Base-by-base conservation (phyloP, 2,888 invertebrate species). In the Chaitophorus viminalis region DNA sequence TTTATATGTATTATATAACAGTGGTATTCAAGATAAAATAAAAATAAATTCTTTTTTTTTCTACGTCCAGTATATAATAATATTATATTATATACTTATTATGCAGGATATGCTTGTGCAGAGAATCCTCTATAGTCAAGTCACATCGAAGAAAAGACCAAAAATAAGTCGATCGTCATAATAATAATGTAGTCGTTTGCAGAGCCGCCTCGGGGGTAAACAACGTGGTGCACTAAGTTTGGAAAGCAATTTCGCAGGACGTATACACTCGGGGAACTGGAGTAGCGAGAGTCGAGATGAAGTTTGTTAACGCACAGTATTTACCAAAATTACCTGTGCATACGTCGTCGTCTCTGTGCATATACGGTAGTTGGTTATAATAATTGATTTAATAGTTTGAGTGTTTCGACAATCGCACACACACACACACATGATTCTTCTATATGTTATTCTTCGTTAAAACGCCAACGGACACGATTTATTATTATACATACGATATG, bases 181-280 rank as follows among this genome's bases (percentile, higher is more conserved):
- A 21, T 11, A 54, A 21, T 18, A 54, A 75, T 46, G 3, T 81
- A 81, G 68, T 68, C 68, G 79, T 81, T 68, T n/a, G 68, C 29
- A 68, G 29, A 68, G 25, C 39, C 52, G 25, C 70, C 82, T 29
- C 72, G 52, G 72, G 72, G n/a, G n/a, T 36, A 54, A 82, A 72
- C 31, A 72, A 29, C 9, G 4, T 31, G 18, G 4, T 31, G 18
- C 29, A 39, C 17, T 17, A 82, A 82, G 72, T 65, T 82, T 82
- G 54, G n/a, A 82, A 82, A 82, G 54, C 82, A 74, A 82, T 82
- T 82, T 72, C 36, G 21, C 36, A 9, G 54, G 52, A 54, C 21
- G n/a, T 54, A 52, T 52, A 54, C 54, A 3, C 17, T n/a, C 52
- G n/a, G 39, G 77, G 60, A 54, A 82, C 68, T 11, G 46, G n/a